Base-by-base conservation (phyloP, 2,797 vertebrate species). In the Schizopygopsis malacanthus region DNA sequence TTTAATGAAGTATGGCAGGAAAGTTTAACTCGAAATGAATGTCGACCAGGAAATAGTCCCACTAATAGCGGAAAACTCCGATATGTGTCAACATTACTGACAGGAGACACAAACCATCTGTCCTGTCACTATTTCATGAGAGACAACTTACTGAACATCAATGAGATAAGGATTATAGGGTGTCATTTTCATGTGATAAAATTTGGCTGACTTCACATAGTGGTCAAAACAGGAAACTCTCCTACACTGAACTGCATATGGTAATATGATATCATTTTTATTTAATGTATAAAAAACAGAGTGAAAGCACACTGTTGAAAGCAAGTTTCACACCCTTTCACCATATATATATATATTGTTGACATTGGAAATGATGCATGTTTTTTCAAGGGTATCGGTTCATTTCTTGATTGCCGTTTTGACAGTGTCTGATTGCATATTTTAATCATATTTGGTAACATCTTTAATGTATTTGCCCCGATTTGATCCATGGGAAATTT, bases 11-110 rank as follows among this genome's bases (percentile, higher is more conserved):
- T 41, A 70, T 25, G 22, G 33, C 33, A 70, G 65, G 33, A 54
- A 54, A 56, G 33, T 69, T 70, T 9, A 25, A 81, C 47, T 41
- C 43, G 0, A 54, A 70, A 81, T 10, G 33, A 25, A 20, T 28
- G 37, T 56, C 50, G 28, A 25, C 15, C 67, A 72, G 50, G 67
- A 84, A 84, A 79, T 33, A 43, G 73, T 6, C 18, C 47, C 61
- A 69, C 37, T 56, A 33, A 50, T 63, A 63, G 56, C 9, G 56
- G 56, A 79, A 63, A 63, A 78, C 63, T 56, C n/a, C 7, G 7
- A 69, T 4, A 84, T 56, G 37, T 33, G 16, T 69, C 83, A 78
- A 28, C 37, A 7, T 54, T 45, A 45, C 3, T 33, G 83, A 84
- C 37, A 39, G 12, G 15, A 28, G 45, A 70, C 16, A 70, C 33